phyloP scores from a whole-genome alignment of 92 coral and sea anemone genomes.

The Umimayanthus kanabou region DNA sequence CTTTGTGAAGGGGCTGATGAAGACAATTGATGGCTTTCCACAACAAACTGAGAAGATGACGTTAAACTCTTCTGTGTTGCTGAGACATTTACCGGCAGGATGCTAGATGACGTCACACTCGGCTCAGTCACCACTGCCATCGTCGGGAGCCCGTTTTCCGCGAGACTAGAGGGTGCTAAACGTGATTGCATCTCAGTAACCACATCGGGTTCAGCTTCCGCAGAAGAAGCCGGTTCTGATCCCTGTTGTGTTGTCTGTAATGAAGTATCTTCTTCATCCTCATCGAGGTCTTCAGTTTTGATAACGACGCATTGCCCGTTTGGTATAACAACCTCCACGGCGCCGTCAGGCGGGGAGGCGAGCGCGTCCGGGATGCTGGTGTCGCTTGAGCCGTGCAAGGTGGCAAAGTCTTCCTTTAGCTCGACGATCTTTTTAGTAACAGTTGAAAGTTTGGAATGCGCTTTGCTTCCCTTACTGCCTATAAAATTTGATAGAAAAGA shows the following conservation, averaged over 20 bases:
- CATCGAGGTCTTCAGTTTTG: conserved; percentile 27
- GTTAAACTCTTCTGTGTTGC: not conserved
- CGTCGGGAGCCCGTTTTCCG: not conserved
- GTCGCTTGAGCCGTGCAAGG: conserved; percentile 31
- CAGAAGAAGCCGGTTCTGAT: not conserved
- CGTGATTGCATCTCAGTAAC: not conserved
- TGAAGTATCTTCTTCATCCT: conserved; percentile 8
- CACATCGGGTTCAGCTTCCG: not conserved
- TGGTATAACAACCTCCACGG: conserved; percentile 41
- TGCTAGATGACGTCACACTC: not conserved
- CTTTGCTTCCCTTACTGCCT: conserved; percentile 22
- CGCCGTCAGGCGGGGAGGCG: not conserved
- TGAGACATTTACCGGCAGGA: not conserved
- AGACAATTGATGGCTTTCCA: not conserved
- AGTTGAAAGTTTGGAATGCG: conserved; percentile 24
- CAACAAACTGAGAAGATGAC: not conserved
- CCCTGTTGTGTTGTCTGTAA: not conserved
- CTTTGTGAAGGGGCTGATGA: not conserved
- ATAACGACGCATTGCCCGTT: conserved; percentile 41
- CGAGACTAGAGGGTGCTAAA: not conserved
- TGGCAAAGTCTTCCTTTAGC: conserved; percentile 34
- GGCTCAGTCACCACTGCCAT: not conserved
- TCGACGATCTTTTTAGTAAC: conserved; percentile 35
- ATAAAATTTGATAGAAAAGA: not conserved
- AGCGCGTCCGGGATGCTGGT: not conserved